A percentile compares a stretch with the other conserved stretches of the same genome.
phyloP scores from a whole-genome alignment of 1,140 invertebrate genomes.

The Octopus sinensis region DNA sequence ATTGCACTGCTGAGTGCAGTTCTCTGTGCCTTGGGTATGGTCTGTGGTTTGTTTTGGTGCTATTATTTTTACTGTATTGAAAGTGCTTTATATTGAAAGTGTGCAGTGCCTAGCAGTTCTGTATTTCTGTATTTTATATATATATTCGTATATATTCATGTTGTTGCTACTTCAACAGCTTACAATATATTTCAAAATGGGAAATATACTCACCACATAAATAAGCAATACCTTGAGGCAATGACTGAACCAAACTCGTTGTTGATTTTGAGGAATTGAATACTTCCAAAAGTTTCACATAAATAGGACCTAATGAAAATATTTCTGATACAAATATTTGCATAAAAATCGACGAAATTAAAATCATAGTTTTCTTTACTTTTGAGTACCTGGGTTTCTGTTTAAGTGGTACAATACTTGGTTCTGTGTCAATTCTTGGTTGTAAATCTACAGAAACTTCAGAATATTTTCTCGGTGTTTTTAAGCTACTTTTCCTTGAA shows the following conservation, averaged over 20 bases:
- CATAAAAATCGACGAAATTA: neutral
- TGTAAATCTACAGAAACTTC: neutral
- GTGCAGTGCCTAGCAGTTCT: too few relatives aligned
- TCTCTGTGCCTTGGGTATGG: too few relatives aligned
- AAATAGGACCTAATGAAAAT: neutral
- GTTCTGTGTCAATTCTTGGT: neutral
- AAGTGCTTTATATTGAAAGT: too few relatives aligned
- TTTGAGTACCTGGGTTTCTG: neutral
- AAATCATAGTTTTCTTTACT: neutral
- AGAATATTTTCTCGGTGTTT: neutral
- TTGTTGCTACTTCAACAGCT: too few relatives aligned
- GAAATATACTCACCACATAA: neutral
- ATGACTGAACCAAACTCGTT: neutral
- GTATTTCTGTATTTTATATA: too few relatives aligned
- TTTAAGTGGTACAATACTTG: neutral
- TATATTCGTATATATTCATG: too few relatives aligned
- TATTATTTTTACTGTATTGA: too few relatives aligned
- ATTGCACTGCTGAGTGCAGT: too few relatives aligned
- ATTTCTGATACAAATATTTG: neutral
- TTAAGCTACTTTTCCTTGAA: neutral
- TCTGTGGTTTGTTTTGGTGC: too few relatives aligned
- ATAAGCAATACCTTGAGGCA: constrained; percentile 1
- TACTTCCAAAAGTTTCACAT: neutral
- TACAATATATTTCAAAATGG: too few relatives aligned
- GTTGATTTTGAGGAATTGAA: neutral